Percentiles rank a stretch among this genome's conserved stretches.
phyloP scores from a whole-genome alignment of 2,113 vertebrate genomes.

The Noturus placidus region DNA sequence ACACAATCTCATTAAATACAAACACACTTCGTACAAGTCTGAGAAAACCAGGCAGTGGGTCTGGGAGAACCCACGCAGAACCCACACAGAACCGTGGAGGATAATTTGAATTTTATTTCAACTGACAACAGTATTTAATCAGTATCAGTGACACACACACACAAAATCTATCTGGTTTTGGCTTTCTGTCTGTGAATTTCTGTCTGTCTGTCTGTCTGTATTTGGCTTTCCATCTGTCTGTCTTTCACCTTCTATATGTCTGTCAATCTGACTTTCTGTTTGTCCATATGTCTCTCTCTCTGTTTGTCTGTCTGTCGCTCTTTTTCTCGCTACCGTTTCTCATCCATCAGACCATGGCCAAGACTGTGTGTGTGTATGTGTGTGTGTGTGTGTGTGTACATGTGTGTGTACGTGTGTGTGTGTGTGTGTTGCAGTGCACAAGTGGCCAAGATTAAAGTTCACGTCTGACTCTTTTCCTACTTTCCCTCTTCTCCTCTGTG shows the following conservation, averaged over 20 bases:
- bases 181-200: too few species aligned
- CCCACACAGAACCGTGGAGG: neutral
- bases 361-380: neutral
- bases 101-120: too few species aligned
- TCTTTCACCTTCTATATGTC: too few species aligned
- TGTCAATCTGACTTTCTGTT: slow-evolving; percentile 10
- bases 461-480: neutral
- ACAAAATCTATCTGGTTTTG: too few species aligned
- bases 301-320: neutral
- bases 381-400: neutral
- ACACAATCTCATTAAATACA: neutral
- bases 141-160: neutral
- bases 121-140: too few species aligned
- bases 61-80: neutral
- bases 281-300: neutral
- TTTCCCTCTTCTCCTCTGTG: neutral
- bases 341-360: too few species aligned
- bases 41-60: neutral
- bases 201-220: too few species aligned
- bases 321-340: too few species aligned
- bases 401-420: neutral
- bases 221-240: neutral
- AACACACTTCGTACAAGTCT: neutral
- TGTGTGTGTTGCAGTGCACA: neutral
- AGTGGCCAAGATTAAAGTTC: neutral